Percentiles rank a stretch among this genome's conserved stretches.
phyloP scores from a whole-genome alignment of 2,113 vertebrate species.

The Condylura cristata region DNA sequence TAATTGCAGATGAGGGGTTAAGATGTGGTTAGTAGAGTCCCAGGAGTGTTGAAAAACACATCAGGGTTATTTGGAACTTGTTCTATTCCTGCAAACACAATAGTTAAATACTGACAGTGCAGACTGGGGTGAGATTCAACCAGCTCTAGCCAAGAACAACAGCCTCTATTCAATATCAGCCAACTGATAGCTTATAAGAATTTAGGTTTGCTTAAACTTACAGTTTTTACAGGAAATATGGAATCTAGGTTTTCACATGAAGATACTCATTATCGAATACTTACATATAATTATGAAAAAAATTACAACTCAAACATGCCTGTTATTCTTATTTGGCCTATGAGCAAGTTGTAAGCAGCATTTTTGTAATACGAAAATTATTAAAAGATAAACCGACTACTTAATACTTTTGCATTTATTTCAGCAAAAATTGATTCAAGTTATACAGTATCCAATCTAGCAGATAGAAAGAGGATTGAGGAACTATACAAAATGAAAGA shows the following conservation, averaged over 20 bases:
- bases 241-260: neutral
- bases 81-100: conserved; percentile 21
- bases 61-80: neutral
- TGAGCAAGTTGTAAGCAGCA: neutral
- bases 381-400: neutral
- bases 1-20: conserved; percentile 7
- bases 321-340: neutral
- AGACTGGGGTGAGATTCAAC: neutral
- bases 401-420: neutral
- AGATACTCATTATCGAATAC: neutral
- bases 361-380: neutral
- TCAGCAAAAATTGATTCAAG: neutral
- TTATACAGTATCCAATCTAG: neutral
- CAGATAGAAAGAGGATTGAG: neutral
- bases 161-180: conserved; percentile 45
- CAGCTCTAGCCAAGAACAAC: conserved; percentile 47
- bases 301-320: neutral
- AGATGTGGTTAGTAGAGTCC: neutral
- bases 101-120: neutral
- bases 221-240: conserved; percentile 30
- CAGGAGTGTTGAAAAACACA: neutral
- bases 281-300: neutral
- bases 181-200: neutral
- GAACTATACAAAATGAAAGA: neutral
- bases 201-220: neutral